Base-by-base conservation (phyloP, 2,113 vertebrate species). In the Sebastes fasciatus region DNA sequence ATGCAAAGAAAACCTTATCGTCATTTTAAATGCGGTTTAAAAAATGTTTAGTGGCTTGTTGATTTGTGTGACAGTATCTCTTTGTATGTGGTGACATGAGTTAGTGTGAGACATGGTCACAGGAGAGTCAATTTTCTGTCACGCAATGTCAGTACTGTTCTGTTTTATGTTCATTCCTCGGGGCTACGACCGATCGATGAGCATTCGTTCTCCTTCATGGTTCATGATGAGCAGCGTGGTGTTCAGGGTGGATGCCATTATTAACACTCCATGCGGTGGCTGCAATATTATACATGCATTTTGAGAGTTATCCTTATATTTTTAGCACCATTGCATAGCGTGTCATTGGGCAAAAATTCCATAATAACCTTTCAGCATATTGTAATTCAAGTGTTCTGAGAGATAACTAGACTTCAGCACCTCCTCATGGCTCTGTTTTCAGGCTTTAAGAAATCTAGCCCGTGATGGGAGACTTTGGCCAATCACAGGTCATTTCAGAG, bases 201-300 rank as follows among this genome's bases (percentile, higher is more conserved):
- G 55, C 55, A 49, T 82, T 82, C 4, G 2, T 17, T 82, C 84
- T 45, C 7, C 75, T n/a, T 79, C 58, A 42, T 8, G 17, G 10
- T 61, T 54, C 40, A 42, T 51, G 8, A 67, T 51, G 19, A 57
- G 80, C 9, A 12, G 17, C 58, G 17, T 16, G 54, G 9, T 26
- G 64, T 68, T 83, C 21, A 49, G 58, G 5, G 40, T 43, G 54
- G 42, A 58, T 45, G 9, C 19, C 46, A 57, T 87, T 67, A 51
- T 80, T 83, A 61, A 80, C 42, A 72, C 40, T 52, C 10, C 6
- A 14, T 68, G 23, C 13, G 0, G 6, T 21, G 57, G 5, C 34
- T 67, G n/a, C 14, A 63, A 16, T 10, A 40, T 17, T 23, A 64
- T 45, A 61, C 43, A 51, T 64, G 58, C 58, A 60, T 80, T 10